Conservation (phyloP, 2,113 vertebrate species). For the Bombycilla garrulus region DNA sequence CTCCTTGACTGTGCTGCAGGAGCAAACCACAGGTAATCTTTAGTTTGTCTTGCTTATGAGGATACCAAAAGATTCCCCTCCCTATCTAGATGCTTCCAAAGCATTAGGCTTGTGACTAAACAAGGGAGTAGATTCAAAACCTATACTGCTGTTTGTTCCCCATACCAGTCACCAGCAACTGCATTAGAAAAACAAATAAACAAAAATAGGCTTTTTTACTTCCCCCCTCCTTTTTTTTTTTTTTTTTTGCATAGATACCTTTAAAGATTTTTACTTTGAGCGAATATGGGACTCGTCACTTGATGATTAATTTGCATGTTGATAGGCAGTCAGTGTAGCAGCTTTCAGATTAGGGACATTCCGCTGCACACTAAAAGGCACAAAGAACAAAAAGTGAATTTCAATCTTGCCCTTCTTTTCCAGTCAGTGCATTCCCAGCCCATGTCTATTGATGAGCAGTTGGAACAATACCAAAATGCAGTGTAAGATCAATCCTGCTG, state of each 20-base stretch:
- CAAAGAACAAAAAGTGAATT: conserved; percentile 82
- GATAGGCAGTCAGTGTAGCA: conserved; percentile 77
- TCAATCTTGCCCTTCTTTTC: conserved; percentile 84
- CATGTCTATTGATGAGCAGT: conserved; percentile 82
- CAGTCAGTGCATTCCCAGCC: conserved; percentile 85
- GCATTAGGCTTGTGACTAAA: background rate
- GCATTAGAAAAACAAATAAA: background rate
- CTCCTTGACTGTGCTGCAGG: background rate
- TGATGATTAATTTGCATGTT: conserved; percentile 85
- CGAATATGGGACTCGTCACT: conserved; percentile 58
- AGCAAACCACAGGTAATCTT: background rate
- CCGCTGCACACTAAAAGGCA: conserved; percentile 88
- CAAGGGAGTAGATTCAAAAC: background rate
- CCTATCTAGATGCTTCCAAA: background rate
- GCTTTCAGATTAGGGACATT: conserved; percentile 87
- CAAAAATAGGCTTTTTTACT: background rate
- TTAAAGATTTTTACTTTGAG: conserved; percentile 59
- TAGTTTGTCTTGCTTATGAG: background rate
- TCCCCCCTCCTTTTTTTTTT: background rate
- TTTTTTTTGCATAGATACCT: conserved; percentile 47
- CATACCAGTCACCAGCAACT: background rate
- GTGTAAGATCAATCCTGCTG: conserved; percentile 88
- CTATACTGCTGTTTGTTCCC: background rate
- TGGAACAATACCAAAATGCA: conserved; percentile 88
- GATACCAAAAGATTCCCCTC: background rate